A percentile compares a stretch with the other conserved stretches of the same genome.
These are phyloP conservation scores for Thunnus albacares DNA, from an alignment of 2,797 vertebrate species.

Conservation along the genomic window DNA sequence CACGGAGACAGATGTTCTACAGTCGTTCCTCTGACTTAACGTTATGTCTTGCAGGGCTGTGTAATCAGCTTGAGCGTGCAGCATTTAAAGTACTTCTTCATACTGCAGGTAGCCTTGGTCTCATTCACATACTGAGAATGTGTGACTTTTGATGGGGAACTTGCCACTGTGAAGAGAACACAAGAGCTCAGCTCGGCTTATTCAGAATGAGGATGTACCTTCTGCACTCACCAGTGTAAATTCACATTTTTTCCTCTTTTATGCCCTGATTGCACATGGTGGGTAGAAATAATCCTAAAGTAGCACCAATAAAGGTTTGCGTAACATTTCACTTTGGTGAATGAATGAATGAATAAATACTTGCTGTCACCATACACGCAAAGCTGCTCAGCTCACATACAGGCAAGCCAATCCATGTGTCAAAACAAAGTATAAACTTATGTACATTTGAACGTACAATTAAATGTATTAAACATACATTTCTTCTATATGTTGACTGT, in stretches of 20 bases:
- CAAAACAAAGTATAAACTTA: neutral
- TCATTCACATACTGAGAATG: slow-evolving; percentile 41
- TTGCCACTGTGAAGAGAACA: slow-evolving; percentile 34
- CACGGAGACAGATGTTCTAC: slow-evolving; percentile 28
- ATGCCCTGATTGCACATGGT: neutral
- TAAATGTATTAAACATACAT: neutral
- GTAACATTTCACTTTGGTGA: slow-evolving; percentile 4
- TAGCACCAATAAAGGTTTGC: neutral
- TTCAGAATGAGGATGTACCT: slow-evolving; percentile 11
- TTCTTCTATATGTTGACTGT: neutral
- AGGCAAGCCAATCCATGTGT: neutral
- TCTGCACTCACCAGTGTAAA: slow-evolving; percentile 15
- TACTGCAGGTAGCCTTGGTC: slow-evolving; percentile 28
- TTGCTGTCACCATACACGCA: neutral
- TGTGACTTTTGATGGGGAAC: slow-evolving; percentile 44
- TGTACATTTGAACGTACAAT: no score
- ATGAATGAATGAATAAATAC: neutral
- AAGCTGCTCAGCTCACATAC: neutral
- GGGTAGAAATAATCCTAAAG: slow-evolving; percentile 6
- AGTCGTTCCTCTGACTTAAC: slow-evolving; percentile 19
- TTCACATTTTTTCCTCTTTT: neutral
- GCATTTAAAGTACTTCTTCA: slow-evolving; percentile 30
- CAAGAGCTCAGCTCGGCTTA: slow-evolving; percentile 12
- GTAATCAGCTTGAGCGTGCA: slow-evolving; percentile 30
- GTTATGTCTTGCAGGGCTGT: slow-evolving; percentile 34